Conservation (phyloP, 2,888 invertebrate genomes). For the Cosmopolites sordidus region DNA sequence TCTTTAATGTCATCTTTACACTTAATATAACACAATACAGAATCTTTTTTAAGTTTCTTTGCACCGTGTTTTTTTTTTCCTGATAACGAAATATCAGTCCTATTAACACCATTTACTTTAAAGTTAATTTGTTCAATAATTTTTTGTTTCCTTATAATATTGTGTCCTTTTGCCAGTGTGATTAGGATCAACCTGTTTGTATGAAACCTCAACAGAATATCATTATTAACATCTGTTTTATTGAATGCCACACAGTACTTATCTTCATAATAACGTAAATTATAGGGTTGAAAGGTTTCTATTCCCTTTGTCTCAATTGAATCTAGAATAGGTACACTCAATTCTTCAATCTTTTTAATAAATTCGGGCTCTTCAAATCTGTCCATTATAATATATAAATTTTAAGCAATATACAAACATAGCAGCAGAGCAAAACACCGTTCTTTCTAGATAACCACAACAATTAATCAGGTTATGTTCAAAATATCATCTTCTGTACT, state of each 20-base stretch:
- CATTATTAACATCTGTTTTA: slow-evolving; percentile 19
- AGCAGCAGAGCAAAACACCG: too few species aligned
- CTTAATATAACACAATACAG: slow-evolving; percentile 32
- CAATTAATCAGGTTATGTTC: too few species aligned
- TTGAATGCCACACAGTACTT: slow-evolving; percentile 27
- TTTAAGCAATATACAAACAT: too few species aligned
- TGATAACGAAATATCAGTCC: slow-evolving; percentile 26
- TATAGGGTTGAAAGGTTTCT: slow-evolving; percentile 28
- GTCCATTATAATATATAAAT: not conserved
- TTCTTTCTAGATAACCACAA: too few species aligned
- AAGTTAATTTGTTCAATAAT: slow-evolving; percentile 31
- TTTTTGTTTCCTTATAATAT: slow-evolving; percentile 27
- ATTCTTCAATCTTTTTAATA: slow-evolving; percentile 24
- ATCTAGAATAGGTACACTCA: slow-evolving; percentile 27
- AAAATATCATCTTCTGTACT: too few species aligned
- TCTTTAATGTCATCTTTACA: slow-evolving; percentile 29
- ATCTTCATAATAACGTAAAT: slow-evolving; percentile 30
- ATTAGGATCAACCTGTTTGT: slow-evolving; percentile 31
- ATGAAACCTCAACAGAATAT: slow-evolving; percentile 27
- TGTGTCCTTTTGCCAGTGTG: slow-evolving; percentile 31
- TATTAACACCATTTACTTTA: slow-evolving; percentile 29
- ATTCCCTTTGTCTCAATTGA: slow-evolving; percentile 24
- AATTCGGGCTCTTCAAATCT: not conserved
- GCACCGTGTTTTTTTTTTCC: slow-evolving; percentile 32
- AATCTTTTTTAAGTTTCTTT: slow-evolving; percentile 24